Conservation (phyloP, 2,113 vertebrate genomes). For the Benitochromis conjunctus region DNA sequence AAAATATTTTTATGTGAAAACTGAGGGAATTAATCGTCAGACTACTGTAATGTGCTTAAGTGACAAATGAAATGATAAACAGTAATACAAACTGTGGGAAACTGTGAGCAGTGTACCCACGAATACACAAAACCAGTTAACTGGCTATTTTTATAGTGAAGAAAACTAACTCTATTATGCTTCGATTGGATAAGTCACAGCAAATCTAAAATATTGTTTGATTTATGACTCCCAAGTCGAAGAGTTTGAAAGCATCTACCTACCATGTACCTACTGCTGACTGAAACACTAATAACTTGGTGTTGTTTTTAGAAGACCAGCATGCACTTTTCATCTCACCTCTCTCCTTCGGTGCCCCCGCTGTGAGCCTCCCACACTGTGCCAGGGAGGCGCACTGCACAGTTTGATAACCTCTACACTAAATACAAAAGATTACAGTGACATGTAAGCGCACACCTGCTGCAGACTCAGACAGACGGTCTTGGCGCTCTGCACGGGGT, state of each 20-base stretch:
- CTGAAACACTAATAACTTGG: neutral
- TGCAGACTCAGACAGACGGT: conserved; percentile 82
- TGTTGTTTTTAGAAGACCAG: neutral
- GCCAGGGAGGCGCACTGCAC: neutral
- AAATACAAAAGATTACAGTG: neutral
- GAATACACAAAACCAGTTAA: neutral
- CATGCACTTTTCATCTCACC: neutral
- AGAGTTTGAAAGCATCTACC: neutral
- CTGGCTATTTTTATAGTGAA: neutral
- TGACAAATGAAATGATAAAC: neutral
- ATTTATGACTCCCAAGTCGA: neutral
- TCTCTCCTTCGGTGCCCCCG: neutral
- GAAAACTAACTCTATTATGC: neutral
- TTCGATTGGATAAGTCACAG: neutral
- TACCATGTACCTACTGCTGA: neutral
- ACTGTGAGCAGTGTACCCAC: neutral
- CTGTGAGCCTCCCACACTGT: neutral
- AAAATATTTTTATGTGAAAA: neutral
- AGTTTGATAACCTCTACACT: neutral
- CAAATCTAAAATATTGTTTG: neutral
- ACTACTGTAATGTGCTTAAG: neutral
- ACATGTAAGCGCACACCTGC: conserved; percentile 74
- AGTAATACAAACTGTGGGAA: neutral
- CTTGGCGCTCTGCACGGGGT: conserved; percentile 77
- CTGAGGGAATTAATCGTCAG: neutral